Evolutionary conservation across 1,140 invertebrate species (phyloP).

Genomic region (Planococcus citri): DNA sequence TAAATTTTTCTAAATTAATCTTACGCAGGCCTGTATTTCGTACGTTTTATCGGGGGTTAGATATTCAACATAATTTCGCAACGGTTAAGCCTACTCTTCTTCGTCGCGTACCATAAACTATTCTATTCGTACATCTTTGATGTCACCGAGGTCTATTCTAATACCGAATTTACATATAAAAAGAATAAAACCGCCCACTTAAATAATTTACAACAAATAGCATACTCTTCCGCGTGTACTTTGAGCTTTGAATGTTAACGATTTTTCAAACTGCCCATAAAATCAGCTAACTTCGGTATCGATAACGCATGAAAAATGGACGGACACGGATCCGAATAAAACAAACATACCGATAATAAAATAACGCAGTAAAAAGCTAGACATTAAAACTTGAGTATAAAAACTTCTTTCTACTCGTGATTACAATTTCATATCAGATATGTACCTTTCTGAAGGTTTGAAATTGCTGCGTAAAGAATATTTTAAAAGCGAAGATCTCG

Average conservation of each 20-base stretch:
- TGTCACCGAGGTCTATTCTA: neutral
- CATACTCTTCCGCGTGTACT: neutral
- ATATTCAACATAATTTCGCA: neutral
- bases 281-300: neutral
- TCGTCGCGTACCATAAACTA: neutral
- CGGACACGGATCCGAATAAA: neutral
- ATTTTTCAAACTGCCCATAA: slow-evolving; percentile 1
- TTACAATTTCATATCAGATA: no score
- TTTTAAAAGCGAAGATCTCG: no score
- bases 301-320: neutral
- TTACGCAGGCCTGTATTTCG: no score
- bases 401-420: no score
- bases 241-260: neutral
- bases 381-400: no score
- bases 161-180: neutral
- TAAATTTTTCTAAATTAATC: neutral
- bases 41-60: neutral
- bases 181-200: slow-evolving; percentile 1
- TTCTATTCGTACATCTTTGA: neutral
- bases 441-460: no score
- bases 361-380: neutral
- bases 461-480: no score
- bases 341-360: neutral
- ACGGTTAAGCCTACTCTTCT: neutral
- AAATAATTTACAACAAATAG: slow-evolving; percentile 1